Base-by-base conservation (phyloP, 1,140 invertebrate species). In the Metopolophium dirhodum region DNA sequence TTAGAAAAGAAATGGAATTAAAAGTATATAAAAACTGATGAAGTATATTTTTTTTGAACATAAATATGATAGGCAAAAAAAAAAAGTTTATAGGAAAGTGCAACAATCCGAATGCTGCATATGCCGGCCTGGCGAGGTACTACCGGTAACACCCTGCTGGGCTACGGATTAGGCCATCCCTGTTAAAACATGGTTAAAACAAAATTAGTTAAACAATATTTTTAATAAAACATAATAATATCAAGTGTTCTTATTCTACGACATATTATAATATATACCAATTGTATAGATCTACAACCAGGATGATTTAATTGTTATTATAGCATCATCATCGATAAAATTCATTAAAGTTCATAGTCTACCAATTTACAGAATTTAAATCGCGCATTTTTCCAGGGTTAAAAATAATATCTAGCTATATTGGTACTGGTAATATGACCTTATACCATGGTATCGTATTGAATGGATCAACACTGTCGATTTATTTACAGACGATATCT, bases 141-240 rank as follows among this genome's bases (percentile, higher is more conserved):
- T 95, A 95, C 95, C 95, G 94, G 94, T 93, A 95, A 95, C 95
- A 96, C 96, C 96, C 96, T 96, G 95, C 96, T 94, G 95, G 95
- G 95, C 96, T 96, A 95, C 95, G 95, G 95, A 95, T 96, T 95
- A 95, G 95, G 95, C 95, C 96, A 95, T 95, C 96, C 95, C 96
- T 95, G 96, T 94, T 51, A 94, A 94, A 94, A 94, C 91, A 94
- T 93, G 93, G n/a, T 68, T 68, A 68, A 68, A 68, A n/a, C 11
- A 68, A n/a, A 18, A n/a, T 68, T 68, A 68, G 30, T n/a, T 14
- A 3, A n/a, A 68, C n/a, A n/a, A 68, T n/a, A 68, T 68, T n/a
- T n/a, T n/a, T 68, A 68, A 68, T 61, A 1, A 61, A 26, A 26
- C 57, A 61, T 18, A n/a, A 61, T 14, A 61, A 23, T 57, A 57